Base-by-base conservation (phyloP, 1,140 invertebrate genomes). In the Heliconius melpomene region DNA sequence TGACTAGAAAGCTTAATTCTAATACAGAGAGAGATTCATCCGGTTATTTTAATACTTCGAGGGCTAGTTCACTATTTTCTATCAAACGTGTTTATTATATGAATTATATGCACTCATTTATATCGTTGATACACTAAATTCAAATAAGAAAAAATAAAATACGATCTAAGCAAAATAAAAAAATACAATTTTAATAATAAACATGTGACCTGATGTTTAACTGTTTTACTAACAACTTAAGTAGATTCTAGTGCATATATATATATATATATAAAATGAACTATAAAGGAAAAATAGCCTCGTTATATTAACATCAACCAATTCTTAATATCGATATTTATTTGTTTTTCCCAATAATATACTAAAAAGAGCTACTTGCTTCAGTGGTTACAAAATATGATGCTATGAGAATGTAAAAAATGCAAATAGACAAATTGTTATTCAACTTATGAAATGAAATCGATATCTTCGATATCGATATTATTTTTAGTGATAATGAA, bases 1-100 rank as follows among this genome's bases (percentile, higher is more conserved):
- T 94, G 93, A 94, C 93, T 94, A 94, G 93, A 94, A 91, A 89
- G 86, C 88, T 91, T 92, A 89, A 89, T 88, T 87, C 89, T 93
- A 92, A 92, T 93, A 93, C 91, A 91, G 89, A 93, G 88, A 91
- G 91, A 94, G 90, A 93, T 93, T 94, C 91, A 89, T 89, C 90
- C 87, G 88, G 83, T 88, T 84, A 86, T 80, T 85, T 46, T 94
- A 94, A 94, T 94, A 94, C 91, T 94, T 82, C 77, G 77, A 76
- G 71, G 74, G 72, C 70, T 76, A 72, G 40, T n/a, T 38, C 18
- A 32, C 60, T 29, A 66, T 66, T 72, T 72, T 20, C 29, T 20
- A 36, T 5, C 7, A 36, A 13, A 71, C 16, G 26, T 32, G 29
- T 16, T 29, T 46, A 46, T 46, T 46, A 46, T 38, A 38, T 38